These are phyloP conservation scores for Bombycilla garrulus DNA, from an alignment of 2,113 vertebrate genomes.

Conservation along the genomic window DNA sequence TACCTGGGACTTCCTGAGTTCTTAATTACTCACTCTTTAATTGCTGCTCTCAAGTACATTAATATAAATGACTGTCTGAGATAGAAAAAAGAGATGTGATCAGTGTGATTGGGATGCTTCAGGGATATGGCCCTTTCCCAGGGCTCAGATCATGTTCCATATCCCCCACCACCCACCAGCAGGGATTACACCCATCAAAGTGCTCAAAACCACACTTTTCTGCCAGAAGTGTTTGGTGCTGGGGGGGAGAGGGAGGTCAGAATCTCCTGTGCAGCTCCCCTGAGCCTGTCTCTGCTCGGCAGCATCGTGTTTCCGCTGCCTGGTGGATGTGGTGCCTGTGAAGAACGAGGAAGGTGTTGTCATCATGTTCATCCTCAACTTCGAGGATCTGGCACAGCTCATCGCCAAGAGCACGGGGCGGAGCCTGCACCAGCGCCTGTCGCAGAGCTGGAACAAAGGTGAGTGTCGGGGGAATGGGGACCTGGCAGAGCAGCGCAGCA, in stretches of 20 bases:
- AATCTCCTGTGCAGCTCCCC: not conserved
- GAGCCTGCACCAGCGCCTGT: slow-evolving; percentile 82
- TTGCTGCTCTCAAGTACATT: slow-evolving; percentile 45
- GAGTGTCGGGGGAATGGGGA: not conserved
- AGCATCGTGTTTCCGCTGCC: slow-evolving; percentile 91
- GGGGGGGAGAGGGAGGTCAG: not conserved
- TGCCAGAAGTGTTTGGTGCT: not conserved
- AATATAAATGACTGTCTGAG: slow-evolving; percentile 39
- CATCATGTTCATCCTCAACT: slow-evolving; percentile 99
- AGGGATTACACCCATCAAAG: not conserved
- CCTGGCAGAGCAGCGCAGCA: rapidly evolving
- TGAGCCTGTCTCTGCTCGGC: not conserved
- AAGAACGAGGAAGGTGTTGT: slow-evolving; percentile 92
- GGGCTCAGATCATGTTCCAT: not conserved
- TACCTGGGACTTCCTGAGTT: slow-evolving; percentile 39
- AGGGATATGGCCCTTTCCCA: not conserved
- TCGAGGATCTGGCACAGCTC: slow-evolving; percentile 85
- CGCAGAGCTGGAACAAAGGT: slow-evolving; percentile 82
- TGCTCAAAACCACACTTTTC: not conserved
- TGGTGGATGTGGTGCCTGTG: slow-evolving; percentile 92
- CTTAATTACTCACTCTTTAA: slow-evolving; percentile 52
- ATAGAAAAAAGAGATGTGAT: not conserved
- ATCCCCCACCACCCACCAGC: not conserved
- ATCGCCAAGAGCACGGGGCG: slow-evolving; percentile 77
- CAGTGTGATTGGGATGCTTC: not conserved